These are phyloP conservation scores for Lathamus discolor DNA, from an alignment of 2,113 vertebrate genomes.

Conservation along the genomic window DNA sequence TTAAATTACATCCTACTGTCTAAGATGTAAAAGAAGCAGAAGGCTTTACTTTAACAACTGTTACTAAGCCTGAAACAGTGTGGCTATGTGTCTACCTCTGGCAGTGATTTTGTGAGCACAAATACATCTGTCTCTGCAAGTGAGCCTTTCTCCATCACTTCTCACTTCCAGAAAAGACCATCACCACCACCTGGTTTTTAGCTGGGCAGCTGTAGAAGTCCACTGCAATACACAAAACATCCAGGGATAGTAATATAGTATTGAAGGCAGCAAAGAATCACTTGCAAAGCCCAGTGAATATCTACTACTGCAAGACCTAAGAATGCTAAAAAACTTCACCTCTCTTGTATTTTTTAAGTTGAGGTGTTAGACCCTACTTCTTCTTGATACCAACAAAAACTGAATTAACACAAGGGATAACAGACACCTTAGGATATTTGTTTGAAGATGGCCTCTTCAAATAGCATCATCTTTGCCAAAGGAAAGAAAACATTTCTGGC, in stretches of 20 bases:
- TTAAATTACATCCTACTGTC: neutral
- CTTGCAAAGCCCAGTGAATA: neutral
- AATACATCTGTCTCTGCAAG: neutral
- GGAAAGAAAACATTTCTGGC: neutral
- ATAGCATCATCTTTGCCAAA: neutral
- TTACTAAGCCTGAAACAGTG: neutral
- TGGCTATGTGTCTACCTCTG: neutral
- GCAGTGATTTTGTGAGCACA: conserved; percentile 10
- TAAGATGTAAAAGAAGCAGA: neutral
- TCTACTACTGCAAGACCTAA: neutral
- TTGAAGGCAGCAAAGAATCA: neutral
- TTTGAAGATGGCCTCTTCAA: neutral
- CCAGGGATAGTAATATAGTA: neutral
- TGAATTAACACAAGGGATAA: rapidly evolving
- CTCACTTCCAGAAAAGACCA: neutral
- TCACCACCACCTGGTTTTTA: neutral
- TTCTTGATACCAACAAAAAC: rapidly evolving
- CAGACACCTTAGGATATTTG: neutral
- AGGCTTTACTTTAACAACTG: neutral
- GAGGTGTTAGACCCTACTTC: neutral
- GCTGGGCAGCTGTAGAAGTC: neutral
- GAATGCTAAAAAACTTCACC: neutral
- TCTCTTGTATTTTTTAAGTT: neutral
- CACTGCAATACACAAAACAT: neutral
- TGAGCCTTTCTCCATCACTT: neutral